Percentiles rank a stretch among this genome's conserved stretches.
Evolutionary conservation across 2,888 invertebrate genomes (phyloP).

Genomic region (Trissonchulus sp.): DNA sequence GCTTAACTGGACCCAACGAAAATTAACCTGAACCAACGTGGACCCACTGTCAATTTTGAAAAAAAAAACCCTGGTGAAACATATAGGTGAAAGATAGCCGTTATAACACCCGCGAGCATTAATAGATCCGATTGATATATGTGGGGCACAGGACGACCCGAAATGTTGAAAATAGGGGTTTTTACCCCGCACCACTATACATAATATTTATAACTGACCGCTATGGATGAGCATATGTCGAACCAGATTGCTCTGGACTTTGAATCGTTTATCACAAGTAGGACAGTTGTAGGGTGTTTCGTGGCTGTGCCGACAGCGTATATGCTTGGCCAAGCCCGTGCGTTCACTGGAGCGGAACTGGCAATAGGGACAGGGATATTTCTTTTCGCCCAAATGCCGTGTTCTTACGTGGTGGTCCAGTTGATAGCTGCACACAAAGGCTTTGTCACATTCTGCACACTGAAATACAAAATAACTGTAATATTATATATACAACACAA

Average conservation of each 20-base stretch:
- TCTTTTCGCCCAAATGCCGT: slow-evolving; percentile 37
- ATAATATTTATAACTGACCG: slow-evolving; percentile 34
- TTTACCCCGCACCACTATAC: too few species aligned
- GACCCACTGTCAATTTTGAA: too few species aligned
- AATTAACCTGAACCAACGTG: too few species aligned
- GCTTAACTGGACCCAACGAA: too few species aligned
- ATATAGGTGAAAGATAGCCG: too few species aligned
- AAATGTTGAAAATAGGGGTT: too few species aligned
- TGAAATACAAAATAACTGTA: too few species aligned
- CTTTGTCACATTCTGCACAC: background rate
- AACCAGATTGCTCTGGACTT: slow-evolving; percentile 44
- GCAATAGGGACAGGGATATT: slow-evolving; percentile 44
- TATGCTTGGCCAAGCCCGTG: slow-evolving; percentile 42
- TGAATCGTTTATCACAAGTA: slow-evolving; percentile 41
- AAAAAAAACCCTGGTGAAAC: too few species aligned
- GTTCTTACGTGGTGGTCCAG: background rate
- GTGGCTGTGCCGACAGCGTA: slow-evolving; percentile 43
- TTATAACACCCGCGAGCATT: too few species aligned
- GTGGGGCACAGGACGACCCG: too few species aligned
- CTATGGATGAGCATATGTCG: slow-evolving; percentile 43
- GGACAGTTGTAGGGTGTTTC: slow-evolving; percentile 43
- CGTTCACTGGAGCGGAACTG: slow-evolving; percentile 42
- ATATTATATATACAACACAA: too few species aligned
- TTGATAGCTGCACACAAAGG: background rate
- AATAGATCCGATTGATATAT: too few species aligned